Percentiles rank a stretch among this genome's conserved stretches.
Evolutionary conservation across 2,888 invertebrate genomes (phyloP).

Genomic region (Platerodrilus igneus): DNA sequence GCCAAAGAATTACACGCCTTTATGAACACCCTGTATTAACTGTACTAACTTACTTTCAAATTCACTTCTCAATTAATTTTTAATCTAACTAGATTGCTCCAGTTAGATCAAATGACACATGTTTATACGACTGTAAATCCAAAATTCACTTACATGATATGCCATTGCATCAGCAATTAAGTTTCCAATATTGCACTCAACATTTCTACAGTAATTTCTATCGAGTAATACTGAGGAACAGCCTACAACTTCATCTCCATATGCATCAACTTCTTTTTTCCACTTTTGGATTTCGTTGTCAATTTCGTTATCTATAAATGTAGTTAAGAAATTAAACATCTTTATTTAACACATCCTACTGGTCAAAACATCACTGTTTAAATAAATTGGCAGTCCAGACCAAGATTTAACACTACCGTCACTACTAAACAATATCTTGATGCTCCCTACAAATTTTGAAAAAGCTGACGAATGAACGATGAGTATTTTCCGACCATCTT

Average conservation of each 20-base stretch:
- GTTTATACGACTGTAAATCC: too few relatives aligned
- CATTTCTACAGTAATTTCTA: constrained; percentile 51
- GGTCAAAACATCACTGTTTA: constrained; percentile 58
- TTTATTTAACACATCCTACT: too few relatives aligned
- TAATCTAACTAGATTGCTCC: too few relatives aligned
- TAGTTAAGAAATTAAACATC: constrained; percentile 68
- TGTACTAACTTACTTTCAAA: too few relatives aligned
- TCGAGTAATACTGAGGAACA: constrained; percentile 55
- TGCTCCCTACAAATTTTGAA: constrained; percentile 72
- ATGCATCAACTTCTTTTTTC: constrained; percentile 53
- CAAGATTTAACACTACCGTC: constrained; percentile 61
- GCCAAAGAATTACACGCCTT: too few relatives aligned
- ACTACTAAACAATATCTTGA: constrained; percentile 66
- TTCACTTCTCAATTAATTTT: too few relatives aligned
- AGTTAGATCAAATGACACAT: too few relatives aligned
- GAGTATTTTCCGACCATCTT: constrained; percentile 54
- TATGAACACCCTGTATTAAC: too few relatives aligned
- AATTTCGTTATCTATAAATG: constrained; percentile 57
- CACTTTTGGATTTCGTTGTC: constrained; percentile 58
- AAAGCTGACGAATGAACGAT: constrained; percentile 70
- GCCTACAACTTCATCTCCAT: constrained; percentile 56
- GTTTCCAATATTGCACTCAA: constrained; percentile 71
- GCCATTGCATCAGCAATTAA: constrained; percentile 69
- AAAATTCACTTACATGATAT: too few relatives aligned
- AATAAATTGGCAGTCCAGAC: constrained; percentile 66